Percentiles rank a stretch among this genome's conserved stretches.
Conservation (phyloP, 1,140 invertebrate species). For the Sminthurides bifidus region DNA sequence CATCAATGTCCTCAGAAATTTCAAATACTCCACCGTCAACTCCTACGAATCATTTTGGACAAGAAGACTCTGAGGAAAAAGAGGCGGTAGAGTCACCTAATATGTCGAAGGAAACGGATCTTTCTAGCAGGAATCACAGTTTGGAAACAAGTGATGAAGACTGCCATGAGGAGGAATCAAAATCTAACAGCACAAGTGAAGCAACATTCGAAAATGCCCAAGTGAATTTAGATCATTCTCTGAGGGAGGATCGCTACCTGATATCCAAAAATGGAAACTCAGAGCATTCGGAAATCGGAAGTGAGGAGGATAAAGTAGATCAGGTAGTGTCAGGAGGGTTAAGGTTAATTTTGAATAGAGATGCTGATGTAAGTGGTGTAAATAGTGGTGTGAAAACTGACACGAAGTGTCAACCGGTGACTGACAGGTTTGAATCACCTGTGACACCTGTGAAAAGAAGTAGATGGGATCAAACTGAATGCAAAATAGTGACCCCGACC, state of each 20-base stretch:
- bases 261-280: too few species aligned
- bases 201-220: too few species aligned
- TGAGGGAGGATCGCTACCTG: too few species aligned
- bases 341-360: too few species aligned
- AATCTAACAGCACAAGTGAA: background rate
- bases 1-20: slow-evolving; percentile 56
- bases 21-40: slow-evolving; percentile 52
- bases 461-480: slow-evolving; percentile 20
- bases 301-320: too few species aligned
- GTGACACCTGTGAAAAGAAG: background rate
- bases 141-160: background rate
- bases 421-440: background rate
- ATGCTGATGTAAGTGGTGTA: too few species aligned
- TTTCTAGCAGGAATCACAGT: background rate
- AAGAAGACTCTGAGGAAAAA: slow-evolving; percentile 3
- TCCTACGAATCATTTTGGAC: slow-evolving; percentile 37
- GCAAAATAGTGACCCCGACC: background rate
- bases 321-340: too few species aligned
- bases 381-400: too few species aligned
- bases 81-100: background rate
- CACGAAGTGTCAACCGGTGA: background rate
- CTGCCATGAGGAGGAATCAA: background rate
- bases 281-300: too few species aligned
- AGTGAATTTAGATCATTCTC: too few species aligned
- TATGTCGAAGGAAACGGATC: background rate